phyloP scores from a whole-genome alignment of 2,888 invertebrate species.

The Hypena proboscidalis region DNA sequence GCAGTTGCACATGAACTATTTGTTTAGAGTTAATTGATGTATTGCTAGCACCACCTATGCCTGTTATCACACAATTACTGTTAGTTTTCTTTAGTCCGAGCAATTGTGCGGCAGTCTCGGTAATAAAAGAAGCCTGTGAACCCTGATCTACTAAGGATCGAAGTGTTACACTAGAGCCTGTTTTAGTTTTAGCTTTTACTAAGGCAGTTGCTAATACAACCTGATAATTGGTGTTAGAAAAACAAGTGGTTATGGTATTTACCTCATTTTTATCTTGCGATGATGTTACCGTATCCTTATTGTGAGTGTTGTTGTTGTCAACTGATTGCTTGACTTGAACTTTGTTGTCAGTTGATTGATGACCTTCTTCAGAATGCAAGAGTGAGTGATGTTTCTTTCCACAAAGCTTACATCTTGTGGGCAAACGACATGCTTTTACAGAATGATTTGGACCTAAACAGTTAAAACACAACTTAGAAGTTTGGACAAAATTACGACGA shows the following conservation, averaged over 20 bases:
- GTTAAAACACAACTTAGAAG: background rate
- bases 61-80: background rate
- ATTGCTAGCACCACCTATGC: slow-evolving; percentile 1
- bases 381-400: slow-evolving; percentile 1
- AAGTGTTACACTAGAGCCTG: background rate
- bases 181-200: background rate
- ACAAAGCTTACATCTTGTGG: background rate
- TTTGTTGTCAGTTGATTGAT: background rate
- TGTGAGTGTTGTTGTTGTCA: background rate
- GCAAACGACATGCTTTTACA: background rate
- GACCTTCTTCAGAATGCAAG: background rate
- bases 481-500: background rate
- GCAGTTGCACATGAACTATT: background rate
- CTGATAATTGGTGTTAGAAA: background rate
- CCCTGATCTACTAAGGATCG: slow-evolving; percentile 2
- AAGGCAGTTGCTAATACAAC: background rate
- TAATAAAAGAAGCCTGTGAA: slow-evolving; percentile 4
- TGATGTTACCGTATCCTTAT: background rate
- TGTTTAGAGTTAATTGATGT: background rate
- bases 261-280: too few relatives aligned
- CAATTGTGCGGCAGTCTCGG: background rate
- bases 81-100: background rate
- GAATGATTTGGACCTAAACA: slow-evolving; percentile 1
- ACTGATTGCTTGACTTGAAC: background rate
- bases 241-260: background rate